A percentile compares a stretch with the other conserved stretches of the same genome.
Evolutionary conservation across 2,113 vertebrate species (phyloP).

Genomic region (Megaceryle torquata): DNA sequence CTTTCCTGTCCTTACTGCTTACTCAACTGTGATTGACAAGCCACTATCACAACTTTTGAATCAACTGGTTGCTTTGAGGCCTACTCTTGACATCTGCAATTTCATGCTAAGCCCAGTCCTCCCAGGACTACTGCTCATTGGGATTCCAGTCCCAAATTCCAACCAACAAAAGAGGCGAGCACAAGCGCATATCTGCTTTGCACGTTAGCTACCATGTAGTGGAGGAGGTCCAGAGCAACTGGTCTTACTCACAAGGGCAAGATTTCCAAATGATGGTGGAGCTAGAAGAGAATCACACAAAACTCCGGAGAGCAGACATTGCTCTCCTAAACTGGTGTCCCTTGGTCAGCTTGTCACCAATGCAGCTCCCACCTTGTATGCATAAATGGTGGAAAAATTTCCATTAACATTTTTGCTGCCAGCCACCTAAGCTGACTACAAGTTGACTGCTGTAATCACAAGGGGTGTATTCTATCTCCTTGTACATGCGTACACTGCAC

Average conservation of each 20-base stretch:
- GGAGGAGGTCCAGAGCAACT: neutral
- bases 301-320: neutral
- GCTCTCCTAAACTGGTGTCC: neutral
- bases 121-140: neutral
- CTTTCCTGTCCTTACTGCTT: neutral
- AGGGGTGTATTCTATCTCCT: neutral
- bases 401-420: neutral
- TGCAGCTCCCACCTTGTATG: neutral
- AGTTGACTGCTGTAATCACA: neutral
- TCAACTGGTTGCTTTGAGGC: neutral
- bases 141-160: neutral
- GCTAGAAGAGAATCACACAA: neutral
- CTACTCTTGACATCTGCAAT: fast-evolving
- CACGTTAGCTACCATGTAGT: fast-evolving
- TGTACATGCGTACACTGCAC: neutral
- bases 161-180: neutral
- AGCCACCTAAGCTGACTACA: neutral
- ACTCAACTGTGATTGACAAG: neutral
- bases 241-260: neutral
- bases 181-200: neutral
- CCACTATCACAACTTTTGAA: slow-evolving; percentile 13
- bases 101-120: neutral
- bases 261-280: neutral
- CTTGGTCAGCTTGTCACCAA: neutral
- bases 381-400: neutral